Percentiles rank a stretch among this genome's conserved stretches.
Conservation (phyloP, 2,888 invertebrate genomes). For the Apotomis capreana region DNA sequence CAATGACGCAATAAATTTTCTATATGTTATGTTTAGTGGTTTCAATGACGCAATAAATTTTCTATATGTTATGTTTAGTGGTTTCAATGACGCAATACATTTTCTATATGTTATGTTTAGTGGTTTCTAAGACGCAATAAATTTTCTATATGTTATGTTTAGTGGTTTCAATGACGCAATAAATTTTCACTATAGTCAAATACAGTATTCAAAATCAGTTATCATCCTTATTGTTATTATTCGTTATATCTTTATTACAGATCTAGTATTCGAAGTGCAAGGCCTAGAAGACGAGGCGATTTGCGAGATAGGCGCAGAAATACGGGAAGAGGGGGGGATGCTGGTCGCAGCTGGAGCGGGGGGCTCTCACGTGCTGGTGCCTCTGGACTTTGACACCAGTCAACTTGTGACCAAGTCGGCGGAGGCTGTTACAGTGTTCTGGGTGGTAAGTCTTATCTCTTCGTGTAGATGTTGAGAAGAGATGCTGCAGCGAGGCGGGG, state of each 20-base stretch:
- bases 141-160: too few species aligned
- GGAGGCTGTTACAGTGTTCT: constrained; percentile 87
- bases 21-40: too few species aligned
- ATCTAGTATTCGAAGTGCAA: constrained; percentile 74
- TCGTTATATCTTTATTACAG: constrained; percentile 48
- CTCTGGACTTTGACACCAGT: constrained; percentile 65
- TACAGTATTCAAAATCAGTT: too few species aligned
- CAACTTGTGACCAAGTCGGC: constrained; percentile 77
- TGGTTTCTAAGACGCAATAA: too few species aligned
- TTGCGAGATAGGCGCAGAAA: constrained; percentile 70
- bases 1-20: too few species aligned
- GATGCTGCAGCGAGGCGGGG: constrained; percentile 58
- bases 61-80: too few species aligned
- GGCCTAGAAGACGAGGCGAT: constrained; percentile 80
- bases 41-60: too few species aligned
- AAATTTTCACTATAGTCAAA: too few species aligned
- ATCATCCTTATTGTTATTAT: background rate
- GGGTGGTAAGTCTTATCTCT: constrained; percentile 83
- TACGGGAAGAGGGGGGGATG: constrained; percentile 69
- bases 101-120: too few species aligned
- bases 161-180: too few species aligned
- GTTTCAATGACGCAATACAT: too few species aligned
- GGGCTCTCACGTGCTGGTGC: constrained; percentile 66
- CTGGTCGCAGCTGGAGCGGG: constrained; percentile 63
- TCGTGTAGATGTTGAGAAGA: too few species aligned